These are phyloP conservation scores for Hypomecis atomaria DNA, from an alignment of 2,888 invertebrate species.

Conservation along the genomic window DNA sequence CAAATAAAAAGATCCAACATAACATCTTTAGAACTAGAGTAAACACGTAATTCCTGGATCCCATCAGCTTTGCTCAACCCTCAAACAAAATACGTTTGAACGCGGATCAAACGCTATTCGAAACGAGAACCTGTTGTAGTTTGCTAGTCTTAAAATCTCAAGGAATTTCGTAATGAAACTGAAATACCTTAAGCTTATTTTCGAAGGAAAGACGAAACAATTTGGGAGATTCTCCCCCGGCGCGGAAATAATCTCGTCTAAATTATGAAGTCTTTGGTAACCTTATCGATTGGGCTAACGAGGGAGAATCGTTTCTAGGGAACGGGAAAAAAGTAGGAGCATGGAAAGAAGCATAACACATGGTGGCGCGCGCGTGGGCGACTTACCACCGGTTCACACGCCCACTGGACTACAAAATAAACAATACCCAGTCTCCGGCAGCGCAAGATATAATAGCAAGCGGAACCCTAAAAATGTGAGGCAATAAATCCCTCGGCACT, in stretches of 20 bases:
- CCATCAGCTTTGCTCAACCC: too few species aligned
- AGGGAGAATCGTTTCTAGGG: constrained; percentile 22
- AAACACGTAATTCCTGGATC: too few species aligned
- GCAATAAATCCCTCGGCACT: constrained; percentile 52
- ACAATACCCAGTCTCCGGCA: constrained; percentile 30
- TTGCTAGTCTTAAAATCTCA: constrained; percentile 10
- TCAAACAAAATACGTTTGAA: background rate
- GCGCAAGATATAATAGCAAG: constrained; percentile 38
- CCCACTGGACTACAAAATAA: constrained; percentile 39
- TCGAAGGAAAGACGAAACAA: constrained; percentile 28
- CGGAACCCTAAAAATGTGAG: constrained; percentile 48
- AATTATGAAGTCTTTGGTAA: constrained; percentile 28
- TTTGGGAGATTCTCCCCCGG: constrained; percentile 28
- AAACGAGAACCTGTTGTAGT: constrained; percentile 9
- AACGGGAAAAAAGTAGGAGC: constrained; percentile 24
- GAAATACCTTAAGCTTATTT: constrained; percentile 30
- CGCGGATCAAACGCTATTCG: background rate
- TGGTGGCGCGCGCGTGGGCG: constrained; percentile 24
- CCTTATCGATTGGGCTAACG: constrained; percentile 21
- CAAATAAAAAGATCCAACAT: too few species aligned
- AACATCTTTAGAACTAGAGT: too few species aligned
- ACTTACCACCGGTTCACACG: constrained; percentile 37
- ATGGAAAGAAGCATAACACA: constrained; percentile 16
- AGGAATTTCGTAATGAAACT: constrained; percentile 30
- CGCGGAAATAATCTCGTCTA: constrained; percentile 31